These are phyloP conservation scores for Hirtodrosophila confusa DNA, from an alignment of 2,888 invertebrate genomes.

Conservation along the genomic window DNA sequence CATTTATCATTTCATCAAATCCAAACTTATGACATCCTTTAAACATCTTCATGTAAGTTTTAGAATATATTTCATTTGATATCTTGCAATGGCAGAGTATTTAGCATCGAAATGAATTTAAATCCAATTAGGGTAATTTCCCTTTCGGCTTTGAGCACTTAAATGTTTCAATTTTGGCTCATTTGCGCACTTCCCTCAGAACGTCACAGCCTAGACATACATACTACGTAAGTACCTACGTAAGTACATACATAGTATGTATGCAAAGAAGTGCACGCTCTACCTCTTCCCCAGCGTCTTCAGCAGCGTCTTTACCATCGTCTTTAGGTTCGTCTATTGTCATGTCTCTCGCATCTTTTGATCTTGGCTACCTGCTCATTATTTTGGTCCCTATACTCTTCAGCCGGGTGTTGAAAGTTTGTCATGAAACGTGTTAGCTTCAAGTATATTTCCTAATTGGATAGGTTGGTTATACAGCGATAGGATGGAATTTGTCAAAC, in stretches of 20 bases:
- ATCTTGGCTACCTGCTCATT: conserved; percentile 39
- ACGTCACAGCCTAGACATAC: conserved; percentile 21
- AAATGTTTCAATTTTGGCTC: conserved; percentile 16
- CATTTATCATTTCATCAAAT: no score
- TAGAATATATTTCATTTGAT: no score
- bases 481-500: no score
- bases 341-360: conserved; percentile 39
- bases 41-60: no score
- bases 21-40: no score
- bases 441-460: no score
- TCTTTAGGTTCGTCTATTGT: conserved; percentile 24
- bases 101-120: no score
- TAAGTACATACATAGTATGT: not conserved
- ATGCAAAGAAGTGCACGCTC: not conserved
- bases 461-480: no score
- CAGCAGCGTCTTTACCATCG: conserved; percentile 1
- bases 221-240: not conserved
- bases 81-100: no score
- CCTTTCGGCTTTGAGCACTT: conserved; percentile 19
- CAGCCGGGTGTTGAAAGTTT: no score
- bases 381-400: conserved; percentile 12
- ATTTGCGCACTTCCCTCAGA: conserved; percentile 35
- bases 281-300: not conserved
- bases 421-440: no score
- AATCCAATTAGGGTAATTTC: conserved; percentile 3